A percentile compares a stretch with the other conserved stretches of the same genome.
Conservation (phyloP, 2,888 invertebrate species). For the Eristalis pertinax region DNA sequence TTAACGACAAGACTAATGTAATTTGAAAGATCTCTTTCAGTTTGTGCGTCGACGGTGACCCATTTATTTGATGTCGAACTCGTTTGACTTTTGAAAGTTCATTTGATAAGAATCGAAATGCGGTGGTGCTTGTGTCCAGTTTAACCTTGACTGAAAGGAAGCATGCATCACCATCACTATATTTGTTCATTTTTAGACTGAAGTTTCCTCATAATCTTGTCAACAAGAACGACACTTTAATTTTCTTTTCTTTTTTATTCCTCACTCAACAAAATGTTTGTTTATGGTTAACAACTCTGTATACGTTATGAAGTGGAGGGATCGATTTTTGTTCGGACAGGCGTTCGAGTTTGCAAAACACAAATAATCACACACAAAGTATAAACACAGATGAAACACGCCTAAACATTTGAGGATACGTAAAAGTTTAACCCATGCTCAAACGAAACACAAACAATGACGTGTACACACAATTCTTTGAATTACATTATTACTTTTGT, state of each 20-base stretch:
- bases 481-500: conserved; percentile 13
- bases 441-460: neutral
- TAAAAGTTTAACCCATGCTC: conserved; percentile 2
- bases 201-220: neutral
- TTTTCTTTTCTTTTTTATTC: neutral
- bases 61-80: neutral
- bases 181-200: too few relatives aligned
- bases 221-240: neutral
- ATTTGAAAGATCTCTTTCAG: too few relatives aligned
- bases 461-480: conserved; percentile 24
- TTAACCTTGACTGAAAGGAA: neutral
- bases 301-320: neutral
- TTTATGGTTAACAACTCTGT: too few relatives aligned
- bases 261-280: too few relatives aligned
- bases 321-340: neutral
- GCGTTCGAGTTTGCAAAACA: neutral
- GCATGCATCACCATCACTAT: neutral
- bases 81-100: neutral
- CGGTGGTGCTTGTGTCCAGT: neutral
- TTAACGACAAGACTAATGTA: neutral
- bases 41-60: neutral
- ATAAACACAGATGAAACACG: conserved; percentile 13
- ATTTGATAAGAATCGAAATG: neutral
- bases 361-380: neutral
- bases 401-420: conserved; percentile 7